Percentiles rank a stretch among this genome's conserved stretches.
Conservation (phyloP, 2,113 vertebrate species). For the Tautogolabrus adspersus region DNA sequence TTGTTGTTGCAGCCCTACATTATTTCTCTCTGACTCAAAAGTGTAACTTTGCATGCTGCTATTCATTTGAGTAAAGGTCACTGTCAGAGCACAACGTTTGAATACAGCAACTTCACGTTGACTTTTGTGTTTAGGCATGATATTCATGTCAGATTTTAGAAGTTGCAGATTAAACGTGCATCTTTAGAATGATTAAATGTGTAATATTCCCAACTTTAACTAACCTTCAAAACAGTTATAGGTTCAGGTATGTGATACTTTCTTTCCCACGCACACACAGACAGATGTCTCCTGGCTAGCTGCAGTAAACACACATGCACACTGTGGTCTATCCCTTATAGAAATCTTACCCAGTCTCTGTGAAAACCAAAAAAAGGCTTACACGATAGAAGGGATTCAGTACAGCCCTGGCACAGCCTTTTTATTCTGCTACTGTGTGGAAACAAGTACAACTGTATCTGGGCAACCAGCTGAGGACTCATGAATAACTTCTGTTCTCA, state of each 20-base stretch:
- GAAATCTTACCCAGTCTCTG: conserved; percentile 21
- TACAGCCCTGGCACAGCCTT: neutral
- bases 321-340: neutral
- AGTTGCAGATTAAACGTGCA: neutral
- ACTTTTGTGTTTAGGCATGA: too few relatives aligned
- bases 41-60: too few relatives aligned
- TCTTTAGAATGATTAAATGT: neutral
- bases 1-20: too few relatives aligned
- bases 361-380: neutral
- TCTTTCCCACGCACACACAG: neutral
- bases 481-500: conserved; percentile 8
- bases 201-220: neutral
- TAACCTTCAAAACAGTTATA: neutral
- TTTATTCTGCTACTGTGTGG: conserved; percentile 41
- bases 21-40: too few relatives aligned
- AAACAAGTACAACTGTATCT: conserved; percentile 26
- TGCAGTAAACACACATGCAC: conserved; percentile 3
- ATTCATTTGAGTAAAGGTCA: neutral
- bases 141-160: neutral
- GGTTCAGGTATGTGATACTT: conserved; percentile 1
- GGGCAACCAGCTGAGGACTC: conserved; percentile 32
- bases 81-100: too few relatives aligned
- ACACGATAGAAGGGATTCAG: conserved; percentile 38
- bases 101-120: too few relatives aligned
- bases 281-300: neutral